Percentiles rank a stretch among this genome's conserved stretches.
phyloP scores from a whole-genome alignment of 1,140 invertebrate genomes.

The Drosophila simulans region DNA sequence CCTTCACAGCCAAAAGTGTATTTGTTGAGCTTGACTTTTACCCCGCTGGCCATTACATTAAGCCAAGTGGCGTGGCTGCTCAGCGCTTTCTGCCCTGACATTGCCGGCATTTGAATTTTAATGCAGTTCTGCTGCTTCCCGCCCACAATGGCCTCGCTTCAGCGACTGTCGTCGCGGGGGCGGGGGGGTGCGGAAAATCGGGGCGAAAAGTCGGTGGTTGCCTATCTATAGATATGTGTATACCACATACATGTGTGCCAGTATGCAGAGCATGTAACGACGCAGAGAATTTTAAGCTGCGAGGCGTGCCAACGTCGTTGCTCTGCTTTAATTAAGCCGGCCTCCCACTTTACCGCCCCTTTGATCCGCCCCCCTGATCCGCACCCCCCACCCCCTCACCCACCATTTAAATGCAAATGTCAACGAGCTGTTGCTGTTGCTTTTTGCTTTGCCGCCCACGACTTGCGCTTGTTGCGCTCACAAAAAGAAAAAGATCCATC shows the following conservation, averaged over 20 bases:
- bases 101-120: constrained; percentile 70
- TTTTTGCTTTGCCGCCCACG: constrained; percentile 25
- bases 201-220: background rate
- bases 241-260: background rate
- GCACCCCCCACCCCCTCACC: background rate
- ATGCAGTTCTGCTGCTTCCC: constrained; percentile 68
- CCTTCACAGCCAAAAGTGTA: background rate
- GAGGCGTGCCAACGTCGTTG: constrained; percentile 68
- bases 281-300: constrained; percentile 39
- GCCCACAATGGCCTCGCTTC: constrained; percentile 35
- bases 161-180: constrained; percentile 12
- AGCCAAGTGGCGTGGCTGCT: constrained; percentile 15
- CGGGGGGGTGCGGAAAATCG: background rate
- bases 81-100: constrained; percentile 47
- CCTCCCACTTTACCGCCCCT: constrained; percentile 6
- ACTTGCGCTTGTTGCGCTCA: constrained; percentile 64
- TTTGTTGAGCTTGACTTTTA: constrained; percentile 22
- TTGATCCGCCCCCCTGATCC: background rate
- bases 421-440: constrained; percentile 40
- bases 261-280: constrained; percentile 13
- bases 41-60: constrained; percentile 7
- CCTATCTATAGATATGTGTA: background rate
- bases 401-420: constrained; percentile 58
- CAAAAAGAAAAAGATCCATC: constrained; percentile 31
- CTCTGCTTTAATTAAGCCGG: constrained; percentile 74